Base-by-base conservation (phyloP, 2,113 vertebrate species). In the Psephotus haematonotus region DNA sequence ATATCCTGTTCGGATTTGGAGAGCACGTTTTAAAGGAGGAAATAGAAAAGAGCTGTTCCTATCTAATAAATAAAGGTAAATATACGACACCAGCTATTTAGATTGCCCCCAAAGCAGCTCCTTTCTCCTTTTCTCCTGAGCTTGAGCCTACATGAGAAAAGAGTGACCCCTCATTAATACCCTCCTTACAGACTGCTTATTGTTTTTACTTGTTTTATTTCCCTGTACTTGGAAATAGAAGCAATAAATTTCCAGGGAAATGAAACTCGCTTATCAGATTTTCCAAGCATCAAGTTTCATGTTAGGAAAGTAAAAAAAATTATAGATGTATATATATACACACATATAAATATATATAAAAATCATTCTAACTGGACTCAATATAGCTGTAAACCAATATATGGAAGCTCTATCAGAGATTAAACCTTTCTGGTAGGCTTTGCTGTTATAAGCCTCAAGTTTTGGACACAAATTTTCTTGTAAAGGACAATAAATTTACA, bases 161-260 rank as follows among this genome's bases (percentile, higher is more conserved):
- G 64, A 84, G 86, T 92, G 90, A 96, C 91, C 93, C 77, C 92
- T 97, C 95, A 90, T 97, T 96, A 97, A 96, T 96, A 96, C 94
- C 63, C 68, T 86, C 84, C 92, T 79, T 95, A 97, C 97, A 97
- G 95, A 92, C 79, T 71, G 90, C 78, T 97, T 97, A 97, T 98
- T 98, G 97, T 98, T 98, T 98, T 98, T 97, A 94, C 97, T 96
- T 93, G 89, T 78, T 97, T 96, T 96, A 87, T 97, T 97, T 98
- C 97, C 97, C 98, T 96, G 97, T 95, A 94, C 96, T 96, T 97
- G 97, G 94, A 98, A 98, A 97, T 91, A 97, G 96, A 98, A 97
- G 97, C 97, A 98, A 98, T 98, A 98, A 97, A 98, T 98, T 98
- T 98, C 98, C 97, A 98, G 98, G 97, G 97, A 98, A 98, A 98